Evolutionary conservation across 2,888 invertebrate genomes (phyloP), one percentile per base, ranked within the genome.

Genomic region (Tenodera sinensis): DNA sequence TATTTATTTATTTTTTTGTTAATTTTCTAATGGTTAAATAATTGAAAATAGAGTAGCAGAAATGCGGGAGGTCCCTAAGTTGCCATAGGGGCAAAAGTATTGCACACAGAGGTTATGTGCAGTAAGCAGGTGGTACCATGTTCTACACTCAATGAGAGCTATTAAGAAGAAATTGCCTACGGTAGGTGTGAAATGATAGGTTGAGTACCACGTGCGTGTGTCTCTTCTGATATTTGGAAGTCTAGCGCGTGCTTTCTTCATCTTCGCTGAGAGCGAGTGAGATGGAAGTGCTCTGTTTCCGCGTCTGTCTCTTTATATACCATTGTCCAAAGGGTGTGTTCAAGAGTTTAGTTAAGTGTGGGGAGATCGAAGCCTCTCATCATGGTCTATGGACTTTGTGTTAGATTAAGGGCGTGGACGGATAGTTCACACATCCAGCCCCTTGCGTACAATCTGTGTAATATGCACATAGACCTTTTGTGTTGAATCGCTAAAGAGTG

Each of bases 281-380:
- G 81, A 28, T 28, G 47, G 85, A 28, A 28, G 9, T 20, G 15
- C 20, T n/a, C n/a, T 28, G 28, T 54, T 42, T 85, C 27, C 28
- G 25, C 54, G 54, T 81, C 28, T 81, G 30, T 86, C 28, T 86
- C 25, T 86, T 30, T 86, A 47, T 81, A 15, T 54, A 30, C 81
- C 86, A 86, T 86, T 86, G 86, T 86, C 86, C 86, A 81, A 86
- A 86, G 86, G 86, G 86, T 86, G 86, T 86, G 86, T 86, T 81
- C 54, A 86, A 81, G 81, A 86, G 81, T 86, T 84, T 28, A 20
- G 42, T 47, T 28, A 54, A 30, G 85, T 85, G 85, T 47, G 47
- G 85, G 85, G 85, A 85, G 85, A 85, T 85, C 85, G 85, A 85
- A 85, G 54, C 30, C 85, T 85, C 34, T 28, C 54, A 12, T 42